Evolutionary conservation across 2,797 vertebrate genomes (phyloP), one percentile per base, ranked within the genome.

Genomic region (Gymnoscopelus braueri): DNA sequence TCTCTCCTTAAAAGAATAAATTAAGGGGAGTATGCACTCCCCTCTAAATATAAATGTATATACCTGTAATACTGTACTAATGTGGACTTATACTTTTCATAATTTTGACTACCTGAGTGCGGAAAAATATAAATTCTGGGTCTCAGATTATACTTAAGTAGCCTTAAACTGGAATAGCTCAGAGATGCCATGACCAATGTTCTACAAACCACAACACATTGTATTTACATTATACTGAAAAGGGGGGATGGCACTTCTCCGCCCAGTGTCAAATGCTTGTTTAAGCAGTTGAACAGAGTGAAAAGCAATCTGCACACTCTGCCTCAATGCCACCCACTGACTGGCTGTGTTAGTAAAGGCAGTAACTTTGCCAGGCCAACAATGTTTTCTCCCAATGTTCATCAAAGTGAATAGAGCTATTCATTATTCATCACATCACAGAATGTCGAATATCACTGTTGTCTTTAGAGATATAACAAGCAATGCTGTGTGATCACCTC

Each of bases 341-440:
- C 72, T 5, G n/a, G 67, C 24, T n/a, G 53, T 10, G 13, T 24
- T 24, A 54, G 14, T 10, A 32, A 35, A 13, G 51, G 3, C 32
- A 53, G 2, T 55, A 58, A 69, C 72, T 60, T 69, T 74, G 62
- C 56, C 67, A 65, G 76, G 35, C 11, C 54, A 59, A 68, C 19
- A 57, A 32, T 63, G 71, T 77, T 79, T 78, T 59, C 29, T 48
- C 47, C 58, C 63, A 78, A 62, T 74, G 57, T 58, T 84, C 69
- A 74, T 78, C 59, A 67, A 50, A 15, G 9, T 12, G 59, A 19
- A 57, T 56, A 51, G 13, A 73, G 44, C 13, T 50, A 81, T 88
- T 39, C 67, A 86, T 84, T 65, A 84, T 86, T 84, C 50, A 85
- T 67, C 4, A 50, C 61, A 19, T 48, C 60, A 39, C 67, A 65